These are phyloP conservation scores for Dendrocopos noguchii DNA, from an alignment of 2,113 vertebrate genomes.

Conservation along the genomic window DNA sequence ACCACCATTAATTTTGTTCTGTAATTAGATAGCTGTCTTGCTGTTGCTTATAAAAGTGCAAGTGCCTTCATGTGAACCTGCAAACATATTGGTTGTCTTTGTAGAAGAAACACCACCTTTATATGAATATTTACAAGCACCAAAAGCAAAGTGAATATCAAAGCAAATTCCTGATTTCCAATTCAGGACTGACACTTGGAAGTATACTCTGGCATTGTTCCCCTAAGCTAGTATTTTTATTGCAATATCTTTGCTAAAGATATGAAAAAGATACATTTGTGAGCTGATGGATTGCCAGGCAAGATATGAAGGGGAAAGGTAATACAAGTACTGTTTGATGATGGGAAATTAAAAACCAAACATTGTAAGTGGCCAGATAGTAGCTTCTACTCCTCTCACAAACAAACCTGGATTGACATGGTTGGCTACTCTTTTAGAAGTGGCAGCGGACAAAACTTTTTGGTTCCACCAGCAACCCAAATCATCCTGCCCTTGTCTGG, in stretches of 20 bases:
- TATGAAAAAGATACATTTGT: not conserved
- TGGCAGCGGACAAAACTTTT: not conserved
- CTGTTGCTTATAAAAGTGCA: not conserved
- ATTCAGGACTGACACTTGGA: not conserved
- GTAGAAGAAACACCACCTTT: not conserved
- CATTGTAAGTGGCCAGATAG: not conserved
- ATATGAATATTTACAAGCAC: not conserved
- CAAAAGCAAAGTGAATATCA: not conserved
- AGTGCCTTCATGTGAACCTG: not conserved
- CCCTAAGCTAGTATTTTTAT: not conserved
- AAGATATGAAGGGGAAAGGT: not conserved
- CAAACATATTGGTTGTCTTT: not conserved
- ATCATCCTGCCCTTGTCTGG: not conserved
- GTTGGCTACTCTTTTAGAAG: not conserved
- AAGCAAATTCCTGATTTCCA: conserved; percentile 10
- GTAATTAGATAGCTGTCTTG: not conserved
- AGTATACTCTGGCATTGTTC: not conserved
- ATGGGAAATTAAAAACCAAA: not conserved
- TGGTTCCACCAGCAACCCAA: not conserved
- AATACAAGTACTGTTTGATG: not conserved
- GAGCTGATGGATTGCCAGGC: not conserved
- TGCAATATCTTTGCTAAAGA: not conserved
- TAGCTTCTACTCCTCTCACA: not conserved
- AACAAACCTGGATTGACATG: not conserved
- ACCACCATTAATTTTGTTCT: not conserved